Percentiles rank a stretch among this genome's conserved stretches.
These are phyloP conservation scores for Tinea semifulvella DNA, from an alignment of 2,888 invertebrate genomes.

Conservation along the genomic window DNA sequence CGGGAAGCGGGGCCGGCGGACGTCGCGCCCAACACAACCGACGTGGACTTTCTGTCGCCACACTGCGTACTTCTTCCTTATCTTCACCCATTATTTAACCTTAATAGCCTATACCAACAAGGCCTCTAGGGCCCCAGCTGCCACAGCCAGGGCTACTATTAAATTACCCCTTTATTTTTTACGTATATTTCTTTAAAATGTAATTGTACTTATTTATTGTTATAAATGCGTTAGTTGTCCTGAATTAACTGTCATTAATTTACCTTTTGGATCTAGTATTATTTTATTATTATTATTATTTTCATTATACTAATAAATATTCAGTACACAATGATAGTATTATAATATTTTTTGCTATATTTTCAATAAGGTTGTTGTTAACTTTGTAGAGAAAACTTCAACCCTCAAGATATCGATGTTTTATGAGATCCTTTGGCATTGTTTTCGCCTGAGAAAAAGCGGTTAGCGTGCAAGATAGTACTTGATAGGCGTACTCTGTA, in stretches of 20 bases:
- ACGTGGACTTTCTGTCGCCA: slow-evolving; percentile 44
- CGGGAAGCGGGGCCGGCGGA: slow-evolving; percentile 60
- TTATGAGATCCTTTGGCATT: slow-evolving; percentile 57
- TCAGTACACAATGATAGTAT: too few species aligned
- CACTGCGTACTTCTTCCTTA: slow-evolving; percentile 54
- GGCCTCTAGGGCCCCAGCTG: too few species aligned
- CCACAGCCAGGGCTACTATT: too few species aligned
- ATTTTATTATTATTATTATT: too few species aligned
- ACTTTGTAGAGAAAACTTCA: slow-evolving; percentile 33
- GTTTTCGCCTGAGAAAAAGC: slow-evolving; percentile 48
- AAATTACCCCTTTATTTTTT: slow-evolving; percentile 40
- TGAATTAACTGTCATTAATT: too few species aligned
- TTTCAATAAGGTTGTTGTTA: too few species aligned
- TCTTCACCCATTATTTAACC: slow-evolving; percentile 52
- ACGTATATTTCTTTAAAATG: too few species aligned
- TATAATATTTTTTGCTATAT: not conserved
- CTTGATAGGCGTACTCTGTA: slow-evolving; percentile 44
- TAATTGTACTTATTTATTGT: too few species aligned
- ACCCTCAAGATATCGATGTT: slow-evolving; percentile 55
- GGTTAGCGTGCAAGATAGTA: slow-evolving; percentile 18
- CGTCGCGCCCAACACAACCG: slow-evolving; percentile 52
- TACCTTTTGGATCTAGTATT: too few species aligned
- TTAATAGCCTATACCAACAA: slow-evolving; percentile 28
- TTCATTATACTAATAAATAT: too few species aligned
- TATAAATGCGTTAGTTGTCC: too few species aligned